Percentiles rank a stretch among this genome's conserved stretches.
Evolutionary conservation across 2,888 invertebrate species (phyloP).

Genomic region (Leptogaster cylindrica): DNA sequence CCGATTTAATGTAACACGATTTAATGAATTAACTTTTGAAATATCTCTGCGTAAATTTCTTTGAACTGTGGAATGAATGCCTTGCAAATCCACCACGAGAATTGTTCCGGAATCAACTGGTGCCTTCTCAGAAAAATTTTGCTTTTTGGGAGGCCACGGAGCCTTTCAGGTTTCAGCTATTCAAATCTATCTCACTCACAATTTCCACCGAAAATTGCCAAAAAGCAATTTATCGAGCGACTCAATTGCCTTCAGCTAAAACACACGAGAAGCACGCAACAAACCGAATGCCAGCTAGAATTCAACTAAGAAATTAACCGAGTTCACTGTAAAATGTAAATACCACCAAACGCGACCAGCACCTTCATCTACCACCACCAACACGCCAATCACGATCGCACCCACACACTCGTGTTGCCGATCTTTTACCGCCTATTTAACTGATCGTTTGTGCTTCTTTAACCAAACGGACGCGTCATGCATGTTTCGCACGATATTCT

Average conservation of each 20-base stretch:
- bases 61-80: no score
- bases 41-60: no score
- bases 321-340: constrained; percentile 43
- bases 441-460: no score
- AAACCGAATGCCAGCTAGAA: constrained; percentile 46
- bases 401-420: no score
- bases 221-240: constrained; percentile 14
- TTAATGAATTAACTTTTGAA: no score
- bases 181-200: not conserved
- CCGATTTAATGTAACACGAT: no score
- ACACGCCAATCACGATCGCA: not conserved
- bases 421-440: no score
- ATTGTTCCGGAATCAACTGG: constrained; percentile 20
- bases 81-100: no score
- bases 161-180: no score
- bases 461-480: no score
- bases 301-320: constrained; percentile 46
- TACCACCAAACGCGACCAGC: constrained; percentile 37
- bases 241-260: not conserved
- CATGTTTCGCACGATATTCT: no score
- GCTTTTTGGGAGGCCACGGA: no score
- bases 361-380: not conserved
- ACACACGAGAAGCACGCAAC: constrained; percentile 23
- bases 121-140: constrained; percentile 2
- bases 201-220: not conserved